These are phyloP conservation scores for Scomber colias DNA, from an alignment of 2,113 vertebrate genomes.

Conservation along the genomic window DNA sequence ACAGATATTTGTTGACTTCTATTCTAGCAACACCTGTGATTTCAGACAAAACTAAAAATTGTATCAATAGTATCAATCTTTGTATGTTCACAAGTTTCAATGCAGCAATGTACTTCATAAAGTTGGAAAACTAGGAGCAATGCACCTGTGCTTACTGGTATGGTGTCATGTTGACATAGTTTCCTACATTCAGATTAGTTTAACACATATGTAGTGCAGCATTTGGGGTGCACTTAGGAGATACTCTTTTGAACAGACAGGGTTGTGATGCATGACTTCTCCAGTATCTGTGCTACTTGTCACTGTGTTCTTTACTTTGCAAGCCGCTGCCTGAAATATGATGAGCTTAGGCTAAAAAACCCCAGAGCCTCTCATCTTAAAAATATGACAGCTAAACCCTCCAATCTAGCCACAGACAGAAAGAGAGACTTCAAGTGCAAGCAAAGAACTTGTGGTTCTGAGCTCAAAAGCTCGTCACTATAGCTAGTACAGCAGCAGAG, in stretches of 20 bases:
- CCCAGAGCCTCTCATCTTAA: constrained; percentile 65
- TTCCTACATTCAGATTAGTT: constrained; percentile 1
- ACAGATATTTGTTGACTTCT: background rate
- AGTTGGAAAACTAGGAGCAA: background rate
- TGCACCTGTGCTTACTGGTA: background rate
- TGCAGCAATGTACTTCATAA: background rate
- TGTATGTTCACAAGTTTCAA: background rate
- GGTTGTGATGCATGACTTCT: constrained; percentile 47
- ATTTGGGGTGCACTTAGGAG: constrained; percentile 18
- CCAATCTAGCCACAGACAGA: constrained; percentile 59
- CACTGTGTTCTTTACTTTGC: constrained; percentile 61
- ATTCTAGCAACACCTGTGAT: constrained; percentile 13
- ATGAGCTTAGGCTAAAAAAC: constrained; percentile 74
- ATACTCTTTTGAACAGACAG: constrained; percentile 23
- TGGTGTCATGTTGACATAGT: background rate
- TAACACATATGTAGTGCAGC: background rate
- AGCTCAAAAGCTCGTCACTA: constrained; percentile 42
- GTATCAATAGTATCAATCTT: no score
- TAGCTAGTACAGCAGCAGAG: constrained; percentile 9
- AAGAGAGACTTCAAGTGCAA: constrained; percentile 49
- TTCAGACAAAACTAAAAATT: background rate
- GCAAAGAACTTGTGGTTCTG: constrained; percentile 41
- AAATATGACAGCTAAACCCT: constrained; percentile 67
- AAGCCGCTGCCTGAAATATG: constrained; percentile 65
- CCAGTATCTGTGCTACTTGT: constrained; percentile 48